phyloP scores from a whole-genome alignment of 2,888 invertebrate genomes.

The Seladonia tumulorum region DNA sequence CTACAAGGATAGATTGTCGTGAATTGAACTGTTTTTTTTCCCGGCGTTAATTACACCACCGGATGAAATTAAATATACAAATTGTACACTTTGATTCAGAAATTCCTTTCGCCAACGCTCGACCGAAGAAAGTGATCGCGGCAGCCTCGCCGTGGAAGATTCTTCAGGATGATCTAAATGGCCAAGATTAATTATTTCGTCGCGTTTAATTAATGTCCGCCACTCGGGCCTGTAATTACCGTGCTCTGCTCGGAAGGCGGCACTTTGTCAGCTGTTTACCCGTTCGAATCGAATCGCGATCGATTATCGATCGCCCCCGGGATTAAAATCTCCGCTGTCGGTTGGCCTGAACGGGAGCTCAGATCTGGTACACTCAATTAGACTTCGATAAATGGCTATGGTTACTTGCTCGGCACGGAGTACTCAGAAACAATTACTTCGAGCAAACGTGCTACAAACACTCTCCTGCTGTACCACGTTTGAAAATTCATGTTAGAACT shows the following conservation, averaged over 20 bases:
- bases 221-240: conserved; percentile 65
- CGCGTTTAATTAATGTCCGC: conserved; percentile 75
- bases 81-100: not conserved
- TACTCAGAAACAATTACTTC: not conserved
- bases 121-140: conserved; percentile 1
- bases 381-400: conserved; percentile 14
- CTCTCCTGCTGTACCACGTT: not conserved
- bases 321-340: conserved; percentile 35
- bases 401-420: not conserved
- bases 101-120: not conserved
- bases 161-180: conserved; percentile 74
- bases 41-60: not conserved
- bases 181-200: conserved; percentile 78
- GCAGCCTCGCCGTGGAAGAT: conserved; percentile 41
- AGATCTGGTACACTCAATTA: conserved; percentile 24
- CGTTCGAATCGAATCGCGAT: conserved; percentile 45
- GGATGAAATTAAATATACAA: not conserved
- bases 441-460: not conserved
- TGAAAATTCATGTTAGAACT: not conserved
- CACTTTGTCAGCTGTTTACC: conserved; percentile 25
- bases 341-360: not conserved
- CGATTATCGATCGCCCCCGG: conserved; percentile 44
- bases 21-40: not conserved
- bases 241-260: conserved; percentile 52
- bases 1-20: not conserved